Evolutionary conservation across 2,888 invertebrate species (phyloP).

Genomic region (Perdita meconis): DNA sequence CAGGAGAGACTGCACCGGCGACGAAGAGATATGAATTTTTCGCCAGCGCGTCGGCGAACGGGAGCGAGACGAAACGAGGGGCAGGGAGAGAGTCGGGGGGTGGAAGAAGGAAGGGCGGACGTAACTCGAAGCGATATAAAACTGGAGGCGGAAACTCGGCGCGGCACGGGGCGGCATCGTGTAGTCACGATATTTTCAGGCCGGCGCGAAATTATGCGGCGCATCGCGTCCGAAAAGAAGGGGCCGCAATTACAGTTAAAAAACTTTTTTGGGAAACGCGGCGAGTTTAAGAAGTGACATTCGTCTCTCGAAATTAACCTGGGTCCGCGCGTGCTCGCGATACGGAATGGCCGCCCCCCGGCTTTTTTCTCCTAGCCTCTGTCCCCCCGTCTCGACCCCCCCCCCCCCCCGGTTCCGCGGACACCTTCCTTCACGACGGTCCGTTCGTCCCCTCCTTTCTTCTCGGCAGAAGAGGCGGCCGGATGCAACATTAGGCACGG

Average conservation of each 20-base stretch:
- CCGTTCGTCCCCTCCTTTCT: too few species aligned
- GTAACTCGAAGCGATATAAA: conserved; percentile 61
- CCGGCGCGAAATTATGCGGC: conserved; percentile 57
- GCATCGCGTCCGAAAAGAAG: conserved; percentile 48
- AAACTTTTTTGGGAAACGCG: conserved; percentile 52
- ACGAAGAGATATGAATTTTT: conserved; percentile 58
- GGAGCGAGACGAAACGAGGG: not conserved
- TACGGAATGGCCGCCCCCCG: conserved; percentile 77
- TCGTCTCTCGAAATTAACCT: conserved; percentile 73
- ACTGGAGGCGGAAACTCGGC: conserved; percentile 39
- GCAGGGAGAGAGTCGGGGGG: not conserved
- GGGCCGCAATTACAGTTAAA: conserved; percentile 56
- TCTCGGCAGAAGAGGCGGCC: conserved; percentile 26
- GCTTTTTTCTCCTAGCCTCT: conserved; percentile 17
- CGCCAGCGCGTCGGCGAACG: conserved; percentile 4
- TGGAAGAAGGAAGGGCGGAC: not conserved
- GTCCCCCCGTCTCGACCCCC: not conserved
- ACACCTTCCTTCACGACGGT: too few species aligned
- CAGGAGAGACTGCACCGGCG: conserved; percentile 32
- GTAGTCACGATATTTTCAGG: conserved; percentile 64
- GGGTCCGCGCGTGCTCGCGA: conserved; percentile 71
- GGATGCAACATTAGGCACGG: conserved; percentile 48
- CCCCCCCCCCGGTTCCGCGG: not conserved
- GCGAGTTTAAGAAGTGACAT: conserved; percentile 72
- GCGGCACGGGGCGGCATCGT: conserved; percentile 34